Evolutionary conservation across 2,888 invertebrate genomes (phyloP).

Genomic region (Eulithis prunata): DNA sequence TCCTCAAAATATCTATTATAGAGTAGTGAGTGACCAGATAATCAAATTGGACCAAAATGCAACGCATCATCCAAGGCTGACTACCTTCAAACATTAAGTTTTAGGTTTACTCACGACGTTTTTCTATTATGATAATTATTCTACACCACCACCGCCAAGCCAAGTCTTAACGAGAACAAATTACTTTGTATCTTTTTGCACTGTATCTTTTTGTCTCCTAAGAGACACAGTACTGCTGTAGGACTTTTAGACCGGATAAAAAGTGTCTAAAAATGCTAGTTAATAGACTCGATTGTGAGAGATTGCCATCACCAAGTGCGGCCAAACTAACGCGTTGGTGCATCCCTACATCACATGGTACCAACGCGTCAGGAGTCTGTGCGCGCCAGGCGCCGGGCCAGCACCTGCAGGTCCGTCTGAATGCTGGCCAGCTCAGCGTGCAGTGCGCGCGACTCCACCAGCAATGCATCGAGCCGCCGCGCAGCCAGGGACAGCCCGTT

Average conservation of each 20-base stretch:
- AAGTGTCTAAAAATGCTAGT: neutral
- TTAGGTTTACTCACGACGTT: constrained; percentile 4
- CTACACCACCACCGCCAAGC: neutral
- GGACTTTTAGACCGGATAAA: neutral
- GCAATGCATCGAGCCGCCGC: constrained; percentile 70
- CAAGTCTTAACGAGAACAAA: neutral
- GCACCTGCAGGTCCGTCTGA: constrained; percentile 82
- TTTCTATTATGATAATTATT: neutral
- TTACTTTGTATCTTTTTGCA: neutral
- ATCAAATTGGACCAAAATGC: no score
- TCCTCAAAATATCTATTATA: no score
- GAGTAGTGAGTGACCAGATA: no score
- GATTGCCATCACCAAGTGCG: constrained; percentile 28
- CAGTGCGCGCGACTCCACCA: constrained; percentile 74
- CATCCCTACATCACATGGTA: constrained; percentile 55
- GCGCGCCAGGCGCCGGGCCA: constrained; percentile 74
- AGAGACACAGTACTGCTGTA: no score
- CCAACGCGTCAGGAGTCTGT: constrained; percentile 75
- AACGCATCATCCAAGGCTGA: no score
- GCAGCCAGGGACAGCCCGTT: constrained; percentile 67
- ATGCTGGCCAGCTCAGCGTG: constrained; percentile 78
- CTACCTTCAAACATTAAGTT: no score
- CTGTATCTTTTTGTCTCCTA: neutral
- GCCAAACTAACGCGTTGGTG: constrained; percentile 31
- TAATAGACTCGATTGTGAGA: neutral